Conservation (phyloP, 1,140 invertebrate species). For the Chlorops oryzae region DNA sequence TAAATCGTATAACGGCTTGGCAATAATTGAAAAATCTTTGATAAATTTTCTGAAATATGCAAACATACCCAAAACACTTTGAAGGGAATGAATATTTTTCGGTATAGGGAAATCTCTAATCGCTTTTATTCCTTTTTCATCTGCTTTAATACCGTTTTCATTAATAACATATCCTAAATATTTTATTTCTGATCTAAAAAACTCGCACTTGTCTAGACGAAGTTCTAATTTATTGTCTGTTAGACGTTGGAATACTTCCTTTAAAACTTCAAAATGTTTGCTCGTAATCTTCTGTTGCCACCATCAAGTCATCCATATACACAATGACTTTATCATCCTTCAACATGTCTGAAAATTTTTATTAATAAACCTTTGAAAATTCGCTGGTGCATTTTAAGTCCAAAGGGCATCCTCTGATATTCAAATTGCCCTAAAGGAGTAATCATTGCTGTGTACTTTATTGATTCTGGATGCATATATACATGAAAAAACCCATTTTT, state of each 20-base stretch:
- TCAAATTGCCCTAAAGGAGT: conserved; percentile 34
- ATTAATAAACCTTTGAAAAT: conserved; percentile 45
- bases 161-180: conserved; percentile 37
- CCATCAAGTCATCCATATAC: conserved; percentile 19
- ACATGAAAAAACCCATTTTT: conserved; percentile 43
- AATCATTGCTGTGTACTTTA: conserved; percentile 34
- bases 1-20: conserved; percentile 33
- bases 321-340: conserved; percentile 8
- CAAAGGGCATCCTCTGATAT: conserved; percentile 30
- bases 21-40: conserved; percentile 27
- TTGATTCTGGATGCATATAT: conserved; percentile 17
- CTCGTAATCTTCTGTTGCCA: conserved; percentile 4
- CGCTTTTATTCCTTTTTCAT: conserved; percentile 28
- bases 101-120: conserved; percentile 34
- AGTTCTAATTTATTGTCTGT: conserved; percentile 37
- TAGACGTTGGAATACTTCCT: conserved; percentile 24
- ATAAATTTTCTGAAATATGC: conserved; percentile 40
- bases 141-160: conserved; percentile 20
- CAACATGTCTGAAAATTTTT: conserved; percentile 28
- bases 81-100: conserved; percentile 25
- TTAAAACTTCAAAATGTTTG: conserved; percentile 16
- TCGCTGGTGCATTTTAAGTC: conserved; percentile 34
- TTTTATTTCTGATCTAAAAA: conserved; percentile 30
- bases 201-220: conserved; percentile 42
- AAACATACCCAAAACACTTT: conserved; percentile 39